phyloP scores from a whole-genome alignment of 1,140 invertebrate species.

The Brachionus rotundiformis region DNA sequence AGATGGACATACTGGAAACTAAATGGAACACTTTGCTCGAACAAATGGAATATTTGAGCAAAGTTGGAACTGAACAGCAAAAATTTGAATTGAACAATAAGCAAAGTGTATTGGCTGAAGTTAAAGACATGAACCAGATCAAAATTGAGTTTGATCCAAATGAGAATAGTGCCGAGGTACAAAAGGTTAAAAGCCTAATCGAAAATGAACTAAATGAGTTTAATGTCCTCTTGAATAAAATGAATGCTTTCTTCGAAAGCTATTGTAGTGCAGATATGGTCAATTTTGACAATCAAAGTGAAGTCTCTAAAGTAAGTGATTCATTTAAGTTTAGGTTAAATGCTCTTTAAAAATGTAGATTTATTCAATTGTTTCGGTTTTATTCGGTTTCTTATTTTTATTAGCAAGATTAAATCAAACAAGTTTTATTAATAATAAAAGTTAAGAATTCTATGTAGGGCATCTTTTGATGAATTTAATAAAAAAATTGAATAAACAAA shows the following conservation, averaged over 20 bases:
- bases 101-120: background rate
- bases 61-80: constrained; percentile 42
- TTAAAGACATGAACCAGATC: background rate
- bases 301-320: background rate
- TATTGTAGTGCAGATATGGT: background rate
- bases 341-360: background rate
- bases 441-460: background rate
- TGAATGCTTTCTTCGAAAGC: constrained; percentile 14
- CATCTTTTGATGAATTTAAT: background rate
- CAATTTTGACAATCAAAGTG: constrained; percentile 3
- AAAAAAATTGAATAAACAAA: no score
- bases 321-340: background rate
- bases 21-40: constrained; percentile 46
- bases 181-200: background rate
- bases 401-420: background rate
- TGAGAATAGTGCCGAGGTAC: background rate
- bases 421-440: background rate
- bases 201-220: constrained; percentile 22
- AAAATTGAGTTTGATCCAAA: constrained; percentile 8
- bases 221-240: background rate
- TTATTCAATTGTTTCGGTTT: background rate
- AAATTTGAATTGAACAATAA: constrained; percentile 14
- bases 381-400: background rate
- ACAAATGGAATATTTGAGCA: constrained; percentile 48
- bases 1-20: constrained; percentile 42